These are phyloP conservation scores for Sipha maydis DNA, from an alignment of 2,888 invertebrate species.

Conservation along the genomic window DNA sequence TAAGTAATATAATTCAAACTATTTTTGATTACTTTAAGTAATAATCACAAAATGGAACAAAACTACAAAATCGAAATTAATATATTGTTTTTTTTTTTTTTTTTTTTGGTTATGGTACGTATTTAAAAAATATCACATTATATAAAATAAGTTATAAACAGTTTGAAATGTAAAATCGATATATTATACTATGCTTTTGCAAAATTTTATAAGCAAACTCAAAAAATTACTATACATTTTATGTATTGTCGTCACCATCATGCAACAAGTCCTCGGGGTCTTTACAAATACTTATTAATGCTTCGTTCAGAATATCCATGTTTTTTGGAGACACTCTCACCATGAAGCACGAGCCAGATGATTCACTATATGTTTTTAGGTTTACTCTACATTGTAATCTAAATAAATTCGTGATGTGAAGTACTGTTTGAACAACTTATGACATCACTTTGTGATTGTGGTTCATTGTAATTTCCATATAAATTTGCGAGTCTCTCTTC, in stretches of 20 bases:
- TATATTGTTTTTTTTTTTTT: constrained; percentile 30
- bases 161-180: constrained; percentile 26
- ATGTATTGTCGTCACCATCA: constrained; percentile 28
- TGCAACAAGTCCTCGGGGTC: constrained; percentile 11
- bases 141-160: constrained; percentile 27
- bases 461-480: constrained; percentile 32
- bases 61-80: constrained; percentile 31
- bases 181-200: constrained; percentile 35
- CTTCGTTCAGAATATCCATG: constrained; percentile 38
- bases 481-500: constrained; percentile 24
- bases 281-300: constrained; percentile 35
- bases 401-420: constrained; percentile 36
- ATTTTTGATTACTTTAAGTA: constrained; percentile 1
- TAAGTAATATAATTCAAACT: too few species aligned
- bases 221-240: constrained; percentile 29
- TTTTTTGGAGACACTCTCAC: too few species aligned
- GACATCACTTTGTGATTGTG: constrained; percentile 22
- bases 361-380: constrained; percentile 26
- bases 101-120: constrained; percentile 30
- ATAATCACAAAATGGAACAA: constrained; percentile 9
- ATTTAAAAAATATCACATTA: constrained; percentile 20
- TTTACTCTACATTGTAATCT: constrained; percentile 16
- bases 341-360: too few species aligned
- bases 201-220: constrained; percentile 17
- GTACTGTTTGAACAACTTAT: constrained; percentile 37